Percentiles rank a stretch among this genome's conserved stretches.
Conservation (phyloP, 2,797 vertebrate genomes). For the Merluccius polli region DNA sequence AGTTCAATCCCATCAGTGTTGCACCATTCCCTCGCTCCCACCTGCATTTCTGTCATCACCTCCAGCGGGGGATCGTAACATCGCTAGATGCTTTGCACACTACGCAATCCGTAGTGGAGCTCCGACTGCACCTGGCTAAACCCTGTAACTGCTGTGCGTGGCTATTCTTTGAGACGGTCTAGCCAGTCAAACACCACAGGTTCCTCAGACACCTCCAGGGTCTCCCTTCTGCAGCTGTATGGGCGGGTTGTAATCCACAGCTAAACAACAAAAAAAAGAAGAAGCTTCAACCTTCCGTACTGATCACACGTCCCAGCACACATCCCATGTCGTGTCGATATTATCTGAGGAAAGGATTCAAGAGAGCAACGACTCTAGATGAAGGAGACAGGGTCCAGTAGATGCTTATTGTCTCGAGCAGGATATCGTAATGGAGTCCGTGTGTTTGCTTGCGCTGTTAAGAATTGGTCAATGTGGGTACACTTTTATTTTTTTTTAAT, state of each 20-base stretch:
- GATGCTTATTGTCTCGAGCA: slow-evolving; percentile 21
- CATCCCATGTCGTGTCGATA: slow-evolving; percentile 21
- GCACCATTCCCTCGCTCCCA: not conserved
- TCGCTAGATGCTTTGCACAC: too few relatives aligned
- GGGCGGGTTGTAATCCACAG: slow-evolving; percentile 35
- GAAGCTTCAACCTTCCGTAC: slow-evolving; percentile 15
- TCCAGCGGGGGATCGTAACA: not conserved
- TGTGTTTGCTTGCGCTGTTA: slow-evolving; percentile 19
- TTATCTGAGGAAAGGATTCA: slow-evolving; percentile 17
- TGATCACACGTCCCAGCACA: slow-evolving; percentile 35
- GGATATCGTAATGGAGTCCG: slow-evolving; percentile 41
- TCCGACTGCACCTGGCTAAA: not conserved
- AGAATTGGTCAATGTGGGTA: not conserved
- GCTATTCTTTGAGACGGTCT: slow-evolving; percentile 34
- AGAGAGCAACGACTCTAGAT: not conserved
- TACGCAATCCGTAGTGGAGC: too few relatives aligned
- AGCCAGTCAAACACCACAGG: slow-evolving; percentile 49
- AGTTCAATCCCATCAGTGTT: not conserved
- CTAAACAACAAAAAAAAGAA: slow-evolving; percentile 12
- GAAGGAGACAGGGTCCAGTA: not conserved
- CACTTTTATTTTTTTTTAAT: not conserved
- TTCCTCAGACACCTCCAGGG: slow-evolving; percentile 38
- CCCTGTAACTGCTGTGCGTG: slow-evolving; percentile 30
- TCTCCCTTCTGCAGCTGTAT: slow-evolving; percentile 21
- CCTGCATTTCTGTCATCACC: not conserved